phyloP scores from a whole-genome alignment of 2,888 invertebrate species.

The Dorcus parallelipipedus region DNA sequence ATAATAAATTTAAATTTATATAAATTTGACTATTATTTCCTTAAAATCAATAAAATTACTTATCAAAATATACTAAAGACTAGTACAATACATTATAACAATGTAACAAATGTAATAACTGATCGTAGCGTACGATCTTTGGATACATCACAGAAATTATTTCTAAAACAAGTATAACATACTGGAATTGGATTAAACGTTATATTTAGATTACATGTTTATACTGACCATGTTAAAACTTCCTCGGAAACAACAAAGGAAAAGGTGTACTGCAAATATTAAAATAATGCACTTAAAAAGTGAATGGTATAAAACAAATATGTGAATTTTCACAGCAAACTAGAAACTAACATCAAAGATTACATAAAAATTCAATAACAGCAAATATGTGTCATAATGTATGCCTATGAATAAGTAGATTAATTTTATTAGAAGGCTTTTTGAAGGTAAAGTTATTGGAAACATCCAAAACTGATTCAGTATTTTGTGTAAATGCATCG shows the following conservation, averaged over 20 bases:
- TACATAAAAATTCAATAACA: too few species aligned
- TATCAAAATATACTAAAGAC: conserved; percentile 1
- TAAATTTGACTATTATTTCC: too few species aligned
- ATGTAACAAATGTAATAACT: not conserved
- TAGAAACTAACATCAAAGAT: too few species aligned
- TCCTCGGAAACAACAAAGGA: too few species aligned
- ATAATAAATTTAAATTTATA: too few species aligned
- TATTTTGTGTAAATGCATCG: conserved; percentile 8
- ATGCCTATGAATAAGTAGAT: conserved; percentile 47
- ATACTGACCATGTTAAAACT: too few species aligned
- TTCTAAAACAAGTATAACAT: not conserved
- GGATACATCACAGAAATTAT: not conserved
- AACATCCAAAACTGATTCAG: conserved; percentile 17
- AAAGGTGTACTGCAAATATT: too few species aligned
- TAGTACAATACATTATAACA: not conserved
- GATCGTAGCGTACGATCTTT: not conserved
- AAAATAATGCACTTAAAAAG: too few species aligned
- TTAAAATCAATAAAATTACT: not conserved
- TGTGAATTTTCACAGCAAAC: too few species aligned
- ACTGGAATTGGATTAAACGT: too few species aligned
- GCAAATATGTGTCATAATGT: conserved; percentile 44
- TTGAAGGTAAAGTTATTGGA: conserved; percentile 34
- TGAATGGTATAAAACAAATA: too few species aligned
- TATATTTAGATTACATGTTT: too few species aligned
- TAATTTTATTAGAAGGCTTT: conserved; percentile 41